Base-by-base conservation (phyloP, 2,888 invertebrate genomes). In the Eristalis arbustorum region DNA sequence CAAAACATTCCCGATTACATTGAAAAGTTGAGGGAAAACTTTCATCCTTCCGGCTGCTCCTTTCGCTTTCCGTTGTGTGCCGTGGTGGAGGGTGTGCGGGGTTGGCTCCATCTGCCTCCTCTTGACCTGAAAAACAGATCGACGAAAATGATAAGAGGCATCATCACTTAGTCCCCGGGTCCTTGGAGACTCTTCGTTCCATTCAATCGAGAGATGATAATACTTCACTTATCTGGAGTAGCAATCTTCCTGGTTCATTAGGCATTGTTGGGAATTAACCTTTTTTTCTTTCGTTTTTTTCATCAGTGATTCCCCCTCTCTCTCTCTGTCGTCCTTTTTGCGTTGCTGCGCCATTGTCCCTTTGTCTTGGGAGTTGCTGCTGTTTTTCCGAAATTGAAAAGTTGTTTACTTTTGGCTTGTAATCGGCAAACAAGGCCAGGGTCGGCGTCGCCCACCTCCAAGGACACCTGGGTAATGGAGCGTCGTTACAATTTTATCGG, bases 191-290 rank as follows among this genome's bases (percentile, higher is more conserved):
- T 56, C 57, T 62, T 71, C 82, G 72, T 87, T 87, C 75, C 75
- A 83, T 87, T 87, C 83, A 87, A 87, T 79, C 64, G 78, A 83
- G 72, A 79, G 78, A 78, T 87, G 83, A 87, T 75, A 76, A 83
- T 87, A 68, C 87, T 87, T 87, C 59, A 87, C 62, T 72, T 87
- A 87, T 87, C 83, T 71, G 62, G 59, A 87, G 74, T 75, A 79
- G 66, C 83, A 82, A 87, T 83, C 83, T 83, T 83, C 49, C 63
- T 87, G 87, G 78, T 83, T 87, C 87, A 87, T 87, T 87, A 83
- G 75, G 87, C 87, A 87, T 74, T 87, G 74, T 67, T 62, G 67
- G 67, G 78, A 75, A 79, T 87, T 87, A 75, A 87, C 74, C 78
- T 87, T 67, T 85, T 73, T 71, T 63, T 57, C 23, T 23, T 2